phyloP scores from a whole-genome alignment of 2,113 vertebrate genomes.

The Oncorhynchus gorbuscha region DNA sequence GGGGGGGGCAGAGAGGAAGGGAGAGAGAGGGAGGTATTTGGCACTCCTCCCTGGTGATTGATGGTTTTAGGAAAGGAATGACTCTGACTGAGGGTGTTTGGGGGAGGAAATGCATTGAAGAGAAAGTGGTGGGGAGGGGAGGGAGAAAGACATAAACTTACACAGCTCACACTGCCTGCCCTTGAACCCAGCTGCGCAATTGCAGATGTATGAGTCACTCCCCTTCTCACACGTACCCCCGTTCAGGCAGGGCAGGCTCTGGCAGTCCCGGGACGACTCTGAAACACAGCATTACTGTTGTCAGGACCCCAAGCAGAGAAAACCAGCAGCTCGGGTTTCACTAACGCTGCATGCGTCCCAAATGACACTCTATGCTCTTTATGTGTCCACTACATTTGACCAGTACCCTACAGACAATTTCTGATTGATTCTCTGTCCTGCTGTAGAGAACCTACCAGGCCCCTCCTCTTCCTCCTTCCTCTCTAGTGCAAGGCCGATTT shows the following conservation, averaged over 20 bases:
- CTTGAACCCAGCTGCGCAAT: slow-evolving; percentile 83
- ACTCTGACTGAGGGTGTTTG: slow-evolving; percentile 57
- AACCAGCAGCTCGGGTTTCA: slow-evolving; percentile 45
- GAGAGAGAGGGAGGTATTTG: slow-evolving; percentile 11
- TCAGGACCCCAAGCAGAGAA: slow-evolving; percentile 22
- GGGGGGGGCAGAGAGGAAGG: too few species aligned
- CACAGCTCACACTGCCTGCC: slow-evolving; percentile 88
- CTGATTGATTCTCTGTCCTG: too few species aligned
- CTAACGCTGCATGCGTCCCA: too few species aligned
- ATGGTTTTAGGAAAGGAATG: slow-evolving; percentile 63
- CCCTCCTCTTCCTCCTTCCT: slow-evolving; percentile 32
- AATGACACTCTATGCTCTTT: too few species aligned
- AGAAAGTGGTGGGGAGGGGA: not conserved
- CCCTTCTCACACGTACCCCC: slow-evolving; percentile 73
- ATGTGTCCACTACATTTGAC: too few species aligned
- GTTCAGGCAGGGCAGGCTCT: slow-evolving; percentile 65
- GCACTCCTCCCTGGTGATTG: slow-evolving; percentile 47
- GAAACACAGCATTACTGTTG: slow-evolving; percentile 59
- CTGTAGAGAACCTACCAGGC: slow-evolving; percentile 60
- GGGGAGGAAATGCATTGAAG: slow-evolving; percentile 28
- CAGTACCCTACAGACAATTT: too few species aligned
- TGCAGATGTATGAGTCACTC: slow-evolving; percentile 68
- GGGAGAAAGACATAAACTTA: slow-evolving; percentile 66
- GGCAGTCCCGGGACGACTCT: slow-evolving; percentile 68
- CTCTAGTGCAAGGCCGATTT: slow-evolving; percentile 79